These are phyloP conservation scores for Haliclona indistincta DNA, from an alignment of 37 sponge, comb jelly and placozoan genomes.

Conservation along the genomic window DNA sequence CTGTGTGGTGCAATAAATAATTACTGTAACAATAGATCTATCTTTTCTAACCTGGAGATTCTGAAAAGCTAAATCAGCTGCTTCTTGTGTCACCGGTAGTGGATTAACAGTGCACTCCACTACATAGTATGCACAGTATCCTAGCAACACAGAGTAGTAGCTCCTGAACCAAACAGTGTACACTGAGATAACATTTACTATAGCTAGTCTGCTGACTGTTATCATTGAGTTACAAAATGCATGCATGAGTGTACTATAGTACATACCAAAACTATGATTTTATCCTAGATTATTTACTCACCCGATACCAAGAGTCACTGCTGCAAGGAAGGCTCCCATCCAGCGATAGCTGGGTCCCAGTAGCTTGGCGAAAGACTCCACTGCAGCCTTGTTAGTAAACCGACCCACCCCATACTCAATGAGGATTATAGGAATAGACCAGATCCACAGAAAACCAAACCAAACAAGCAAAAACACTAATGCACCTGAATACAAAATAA, in stretches of 20 bases:
- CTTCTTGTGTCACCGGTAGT: conserved; percentile 46
- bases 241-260: no score
- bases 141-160: conserved; percentile 80
- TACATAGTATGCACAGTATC: conserved; percentile 86
- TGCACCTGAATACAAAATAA: no score
- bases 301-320: conserved; percentile 60
- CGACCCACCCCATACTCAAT: conserved; percentile 82
- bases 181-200: not conserved
- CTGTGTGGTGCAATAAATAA: no score
- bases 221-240: no score
- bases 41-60: conserved; percentile 52
- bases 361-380: conserved; percentile 60
- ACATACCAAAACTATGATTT: no score
- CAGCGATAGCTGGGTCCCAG: conserved; percentile 74
- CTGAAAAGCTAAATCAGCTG: conserved; percentile 50
- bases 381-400: conserved; percentile 60
- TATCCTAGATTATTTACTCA: conserved; percentile 31
- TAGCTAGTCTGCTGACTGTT: no score
- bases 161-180: no score
- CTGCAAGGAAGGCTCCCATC: conserved; percentile 66
- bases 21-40: no score
- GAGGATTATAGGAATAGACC: conserved; percentile 83
- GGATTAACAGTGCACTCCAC: conserved; percentile 26
- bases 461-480: conserved; percentile 82
- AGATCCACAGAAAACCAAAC: conserved; percentile 75